phyloP scores from a whole-genome alignment of 2,113 vertebrate species.

The Willisornis vidua region DNA sequence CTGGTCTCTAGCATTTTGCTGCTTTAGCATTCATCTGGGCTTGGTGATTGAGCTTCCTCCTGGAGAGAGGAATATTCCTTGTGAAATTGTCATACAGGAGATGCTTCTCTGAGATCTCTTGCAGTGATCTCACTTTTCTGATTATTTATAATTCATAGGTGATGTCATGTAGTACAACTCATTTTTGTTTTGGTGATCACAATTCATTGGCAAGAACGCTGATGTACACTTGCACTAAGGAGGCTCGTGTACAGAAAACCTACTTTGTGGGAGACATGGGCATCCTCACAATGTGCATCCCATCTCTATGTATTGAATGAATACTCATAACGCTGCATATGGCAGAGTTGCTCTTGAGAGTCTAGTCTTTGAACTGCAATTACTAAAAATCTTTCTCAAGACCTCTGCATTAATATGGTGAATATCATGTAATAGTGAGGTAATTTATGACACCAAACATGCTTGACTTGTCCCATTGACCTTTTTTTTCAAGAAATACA shows the following conservation, averaged over 20 bases:
- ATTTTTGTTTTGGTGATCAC: neutral
- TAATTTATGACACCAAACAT: neutral
- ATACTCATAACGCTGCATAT: neutral
- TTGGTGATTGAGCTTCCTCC: neutral
- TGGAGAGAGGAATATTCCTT: neutral
- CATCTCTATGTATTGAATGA: neutral
- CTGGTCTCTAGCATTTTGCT: neutral
- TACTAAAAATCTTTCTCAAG: neutral
- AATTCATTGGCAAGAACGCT: neutral
- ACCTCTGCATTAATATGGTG: neutral
- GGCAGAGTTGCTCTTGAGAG: neutral
- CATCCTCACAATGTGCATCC: neutral
- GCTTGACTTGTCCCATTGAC: neutral
- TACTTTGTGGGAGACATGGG: neutral
- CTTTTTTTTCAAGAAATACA: neutral
- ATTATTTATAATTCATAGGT: neutral
- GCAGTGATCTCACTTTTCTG: neutral
- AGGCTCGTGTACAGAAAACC: neutral
- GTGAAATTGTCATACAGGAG: neutral
- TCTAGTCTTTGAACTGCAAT: neutral
- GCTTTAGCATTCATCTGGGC: neutral
- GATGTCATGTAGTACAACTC: neutral
- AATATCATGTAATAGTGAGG: neutral
- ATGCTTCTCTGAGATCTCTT: neutral
- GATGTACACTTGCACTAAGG: neutral